Evolutionary conservation across 2,113 vertebrate species (phyloP), one percentile per base, ranked within the genome.

Genomic region (Excalfactoria chinensis): DNA sequence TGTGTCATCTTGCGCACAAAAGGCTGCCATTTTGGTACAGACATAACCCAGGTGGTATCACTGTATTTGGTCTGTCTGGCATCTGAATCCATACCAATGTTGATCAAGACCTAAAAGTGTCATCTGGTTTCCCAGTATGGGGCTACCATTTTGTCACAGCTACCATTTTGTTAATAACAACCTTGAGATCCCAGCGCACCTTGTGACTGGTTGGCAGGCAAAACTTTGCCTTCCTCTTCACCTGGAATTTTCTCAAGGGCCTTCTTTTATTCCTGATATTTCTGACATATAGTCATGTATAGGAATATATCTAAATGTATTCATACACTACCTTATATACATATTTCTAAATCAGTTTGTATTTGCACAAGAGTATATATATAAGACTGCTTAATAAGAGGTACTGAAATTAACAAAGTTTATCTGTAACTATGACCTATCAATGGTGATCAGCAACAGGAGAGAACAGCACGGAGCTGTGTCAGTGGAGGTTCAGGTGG

Each of bases 31-130:
- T 64, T 21, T 53, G 56, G 40, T 10, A 35, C 23, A 23, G 28
- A 11, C 12, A 4, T 59, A 59, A 44, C 14, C 15, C 7, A 7
- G 4, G 14, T 16, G n/a, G 16, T 28, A 28, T 8, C 22, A 64
- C 32, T 23, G 22, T 22, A 4, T 8, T 37, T 34, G 30, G 55
- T 62, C 4, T 60, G 7, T 10, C 53, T 25, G 67, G 37, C 7
- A 9, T n/a, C 6, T 18, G n/a, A 80, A 30, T 37, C 19, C 23
- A 23, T 0, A 3, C 18, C 30, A 21, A 15, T 4, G 26, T 56
- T 40, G 37, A 7, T 19, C n/a, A 26, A 25, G 22, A 44, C 26
- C 25, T 51, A n/a, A 22, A n/a, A 0, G 26, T 55, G 2, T 48
- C 58, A 21, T 74, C 20, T 14, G 13, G 44, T 21, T 46, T 28